Percentiles rank a stretch among this genome's conserved stretches.
Conservation (phyloP, 2,113 vertebrate species). For the Bungarus multicinctus region DNA sequence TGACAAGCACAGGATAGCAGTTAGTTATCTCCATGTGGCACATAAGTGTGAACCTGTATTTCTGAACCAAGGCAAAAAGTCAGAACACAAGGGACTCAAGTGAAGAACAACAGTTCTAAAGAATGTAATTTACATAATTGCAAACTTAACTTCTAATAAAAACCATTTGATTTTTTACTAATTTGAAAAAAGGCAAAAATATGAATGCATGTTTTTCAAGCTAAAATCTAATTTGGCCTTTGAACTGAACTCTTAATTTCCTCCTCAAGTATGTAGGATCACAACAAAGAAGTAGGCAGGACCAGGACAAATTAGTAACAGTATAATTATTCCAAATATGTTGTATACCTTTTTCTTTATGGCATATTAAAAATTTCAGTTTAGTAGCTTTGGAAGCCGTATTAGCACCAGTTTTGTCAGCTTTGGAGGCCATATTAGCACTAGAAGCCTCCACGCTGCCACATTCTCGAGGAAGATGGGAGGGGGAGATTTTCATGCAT, state of each 20-base stretch:
- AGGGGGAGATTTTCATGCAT: too few species aligned
- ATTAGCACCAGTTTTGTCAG: too few species aligned
- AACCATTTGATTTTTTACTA: not conserved
- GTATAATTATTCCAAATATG: not conserved
- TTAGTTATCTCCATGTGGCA: constrained; percentile 80
- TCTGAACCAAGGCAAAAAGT: constrained; percentile 60
- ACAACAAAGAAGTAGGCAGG: not conserved
- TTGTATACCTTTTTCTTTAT: not conserved
- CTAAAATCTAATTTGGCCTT: not conserved
- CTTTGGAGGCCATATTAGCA: too few species aligned
- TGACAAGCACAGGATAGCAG: constrained; percentile 78
- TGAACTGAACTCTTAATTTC: not conserved
- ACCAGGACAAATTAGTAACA: not conserved
- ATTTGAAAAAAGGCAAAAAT: not conserved
- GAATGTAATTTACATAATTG: not conserved
- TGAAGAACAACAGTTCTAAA: not conserved
- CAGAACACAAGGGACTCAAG: not conserved
- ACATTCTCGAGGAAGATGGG: too few species aligned
- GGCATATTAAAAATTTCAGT: not conserved
- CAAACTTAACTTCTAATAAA: not conserved
- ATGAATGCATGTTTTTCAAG: not conserved
- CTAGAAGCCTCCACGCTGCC: too few species aligned
- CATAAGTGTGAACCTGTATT: constrained; percentile 72
- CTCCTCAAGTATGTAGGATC: not conserved
- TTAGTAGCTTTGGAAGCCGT: not conserved